A percentile compares a stretch with the other conserved stretches of the same genome.
Evolutionary conservation across 2,797 vertebrate genomes (phyloP).

Genomic region (Pelodytes ibericus): DNA sequence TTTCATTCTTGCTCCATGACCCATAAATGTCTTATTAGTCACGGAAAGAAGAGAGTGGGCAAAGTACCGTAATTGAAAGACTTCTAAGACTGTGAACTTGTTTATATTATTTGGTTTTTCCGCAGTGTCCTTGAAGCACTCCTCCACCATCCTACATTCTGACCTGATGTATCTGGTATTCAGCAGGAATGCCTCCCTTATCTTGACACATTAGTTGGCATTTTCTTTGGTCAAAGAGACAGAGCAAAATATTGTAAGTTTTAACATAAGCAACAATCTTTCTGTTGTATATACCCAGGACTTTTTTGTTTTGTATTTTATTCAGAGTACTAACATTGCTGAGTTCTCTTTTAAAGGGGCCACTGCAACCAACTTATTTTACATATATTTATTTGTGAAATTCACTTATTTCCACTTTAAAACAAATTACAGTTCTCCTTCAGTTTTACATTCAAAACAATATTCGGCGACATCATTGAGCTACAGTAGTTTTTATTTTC

Average conservation of each 20-base stretch:
- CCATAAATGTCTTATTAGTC: background rate
- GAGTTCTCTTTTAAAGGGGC: too few species aligned
- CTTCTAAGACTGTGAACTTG: background rate
- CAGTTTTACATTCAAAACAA: too few species aligned
- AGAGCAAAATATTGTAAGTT: background rate
- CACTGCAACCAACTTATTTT: too few species aligned
- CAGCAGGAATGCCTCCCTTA: background rate
- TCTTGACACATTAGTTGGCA: constrained; percentile 43
- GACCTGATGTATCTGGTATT: constrained; percentile 41
- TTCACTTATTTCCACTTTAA: too few species aligned
- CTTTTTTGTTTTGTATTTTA: background rate
- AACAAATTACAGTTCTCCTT: too few species aligned
- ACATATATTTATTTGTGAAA: too few species aligned
- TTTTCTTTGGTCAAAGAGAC: constrained; percentile 23
- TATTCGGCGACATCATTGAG: too few species aligned
- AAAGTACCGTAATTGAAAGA: background rate
- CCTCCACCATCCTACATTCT: constrained; percentile 32
- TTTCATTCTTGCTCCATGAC: background rate
- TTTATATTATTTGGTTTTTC: background rate
- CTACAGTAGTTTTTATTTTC: too few species aligned
- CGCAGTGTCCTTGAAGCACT: background rate
- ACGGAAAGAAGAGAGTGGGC: background rate
- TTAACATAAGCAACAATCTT: background rate
- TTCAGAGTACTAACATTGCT: background rate
- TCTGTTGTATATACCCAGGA: background rate